Conservation (phyloP, 2,113 vertebrate species). For the Charadrius vociferus region DNA sequence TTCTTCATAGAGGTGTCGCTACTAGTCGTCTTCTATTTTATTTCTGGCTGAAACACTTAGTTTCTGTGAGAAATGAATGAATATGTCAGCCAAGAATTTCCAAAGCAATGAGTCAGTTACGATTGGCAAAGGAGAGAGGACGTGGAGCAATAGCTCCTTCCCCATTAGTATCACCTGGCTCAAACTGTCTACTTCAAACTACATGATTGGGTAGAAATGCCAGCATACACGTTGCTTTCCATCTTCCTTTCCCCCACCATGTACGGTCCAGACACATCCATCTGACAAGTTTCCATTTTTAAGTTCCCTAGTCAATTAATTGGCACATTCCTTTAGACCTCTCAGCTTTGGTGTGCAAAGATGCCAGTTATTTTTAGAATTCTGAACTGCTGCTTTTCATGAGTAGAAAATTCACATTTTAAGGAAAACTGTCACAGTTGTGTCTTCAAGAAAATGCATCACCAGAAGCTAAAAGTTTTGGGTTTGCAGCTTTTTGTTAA, state of each 20-base stretch:
- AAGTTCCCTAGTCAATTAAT: slow-evolving; percentile 33
- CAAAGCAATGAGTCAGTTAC: slow-evolving; percentile 44
- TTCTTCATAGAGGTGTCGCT: neutral
- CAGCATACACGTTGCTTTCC: neutral
- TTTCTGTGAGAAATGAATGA: slow-evolving; percentile 43
- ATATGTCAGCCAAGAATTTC: slow-evolving; percentile 49
- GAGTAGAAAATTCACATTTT: neutral
- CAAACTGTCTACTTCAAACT: neutral
- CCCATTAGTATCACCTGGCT: slow-evolving; percentile 11
- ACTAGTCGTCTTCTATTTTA: slow-evolving; percentile 14
- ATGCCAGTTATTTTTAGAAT: slow-evolving; percentile 16
- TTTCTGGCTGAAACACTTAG: slow-evolving; percentile 34
- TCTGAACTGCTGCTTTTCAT: neutral
- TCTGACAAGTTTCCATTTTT: slow-evolving; percentile 28
- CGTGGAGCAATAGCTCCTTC: neutral
- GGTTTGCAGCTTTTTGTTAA: neutral
- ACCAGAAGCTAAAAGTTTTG: neutral
- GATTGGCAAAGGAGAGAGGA: neutral
- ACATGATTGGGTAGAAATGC: neutral
- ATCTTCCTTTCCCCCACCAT: neutral
- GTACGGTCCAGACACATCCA: neutral
- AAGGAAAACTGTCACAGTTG: neutral
- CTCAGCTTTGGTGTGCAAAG: neutral
- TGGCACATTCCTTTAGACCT: slow-evolving; percentile 10
- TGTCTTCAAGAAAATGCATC: neutral